These are phyloP conservation scores for Saturnia japonica DNA, from an alignment of 2,888 invertebrate genomes.

Conservation along the genomic window DNA sequence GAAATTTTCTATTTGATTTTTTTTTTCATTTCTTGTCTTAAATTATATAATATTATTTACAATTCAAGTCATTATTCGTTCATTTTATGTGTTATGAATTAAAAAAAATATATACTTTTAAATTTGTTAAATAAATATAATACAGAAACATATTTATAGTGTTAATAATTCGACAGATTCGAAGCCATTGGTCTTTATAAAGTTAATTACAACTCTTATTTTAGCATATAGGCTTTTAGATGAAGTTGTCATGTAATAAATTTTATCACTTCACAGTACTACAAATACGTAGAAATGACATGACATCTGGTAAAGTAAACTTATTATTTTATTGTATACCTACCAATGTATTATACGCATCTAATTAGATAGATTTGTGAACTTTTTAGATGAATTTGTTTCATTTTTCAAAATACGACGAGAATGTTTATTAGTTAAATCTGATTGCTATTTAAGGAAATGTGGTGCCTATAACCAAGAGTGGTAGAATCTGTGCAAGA, in stretches of 20 bases:
- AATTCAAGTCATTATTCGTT: neutral
- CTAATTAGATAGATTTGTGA: neutral
- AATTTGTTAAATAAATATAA: conserved; percentile 1
- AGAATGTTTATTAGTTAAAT: too few species aligned
- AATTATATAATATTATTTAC: neutral
- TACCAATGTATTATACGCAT: neutral
- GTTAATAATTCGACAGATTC: conserved; percentile 16
- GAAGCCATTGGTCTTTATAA: conserved; percentile 32
- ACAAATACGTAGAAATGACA: conserved; percentile 30
- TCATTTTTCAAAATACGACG: too few species aligned
- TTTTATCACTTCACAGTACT: conserved; percentile 41
- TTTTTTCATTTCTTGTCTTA: neutral
- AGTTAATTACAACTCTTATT: conserved; percentile 47
- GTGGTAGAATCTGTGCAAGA: too few species aligned
- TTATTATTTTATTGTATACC: neutral
- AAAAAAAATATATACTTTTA: neutral
- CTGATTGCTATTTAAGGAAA: too few species aligned
- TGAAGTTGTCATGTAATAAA: conserved; percentile 53
- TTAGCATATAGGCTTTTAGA: conserved; percentile 54
- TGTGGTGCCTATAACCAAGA: too few species aligned
- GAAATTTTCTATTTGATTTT: conserved; percentile 35
- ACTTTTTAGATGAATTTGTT: neutral
- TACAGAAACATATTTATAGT: conserved; percentile 20
- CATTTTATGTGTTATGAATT: neutral
- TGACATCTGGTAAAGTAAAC: neutral